phyloP scores from a whole-genome alignment of 2,888 invertebrate genomes.

The Incurvaria masculella region DNA sequence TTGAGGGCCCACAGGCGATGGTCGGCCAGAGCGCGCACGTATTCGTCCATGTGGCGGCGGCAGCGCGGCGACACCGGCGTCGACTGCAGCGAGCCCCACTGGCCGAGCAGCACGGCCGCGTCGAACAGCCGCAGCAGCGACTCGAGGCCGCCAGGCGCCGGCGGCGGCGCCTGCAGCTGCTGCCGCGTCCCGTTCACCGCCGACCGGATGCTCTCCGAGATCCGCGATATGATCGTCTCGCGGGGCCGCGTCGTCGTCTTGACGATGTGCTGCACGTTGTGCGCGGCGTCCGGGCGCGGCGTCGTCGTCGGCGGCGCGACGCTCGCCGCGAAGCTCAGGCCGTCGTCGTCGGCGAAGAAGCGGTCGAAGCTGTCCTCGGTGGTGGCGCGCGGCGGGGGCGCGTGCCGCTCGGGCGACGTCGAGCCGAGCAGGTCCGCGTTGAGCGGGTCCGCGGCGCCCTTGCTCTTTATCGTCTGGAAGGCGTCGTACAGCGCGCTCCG shows the following conservation, averaged over 20 bases:
- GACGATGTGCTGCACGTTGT: conserved; percentile 47
- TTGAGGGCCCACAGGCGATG: conserved; percentile 67
- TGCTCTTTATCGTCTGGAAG: conserved; percentile 46
- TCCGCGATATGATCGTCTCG: conserved; percentile 29
- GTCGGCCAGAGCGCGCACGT: conserved; percentile 55
- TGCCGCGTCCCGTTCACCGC: conserved; percentile 39
- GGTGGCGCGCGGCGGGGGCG: conserved; percentile 22
- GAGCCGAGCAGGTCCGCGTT: conserved; percentile 40
- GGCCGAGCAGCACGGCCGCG: conserved; percentile 50
- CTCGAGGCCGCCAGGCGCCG: conserved; percentile 33
- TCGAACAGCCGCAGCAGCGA: conserved; percentile 56
- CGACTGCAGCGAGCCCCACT: conserved; percentile 51
- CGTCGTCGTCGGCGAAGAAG: conserved; percentile 41
- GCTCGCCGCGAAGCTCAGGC: conserved; percentile 36
- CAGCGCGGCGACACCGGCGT: conserved; percentile 48
- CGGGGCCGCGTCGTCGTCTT: conserved; percentile 30
- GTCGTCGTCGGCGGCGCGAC: conserved; percentile 38
- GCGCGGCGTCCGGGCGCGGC: conserved; percentile 36
- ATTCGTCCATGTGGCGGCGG: conserved; percentile 54
- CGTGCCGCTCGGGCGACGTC: conserved; percentile 2
- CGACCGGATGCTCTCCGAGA: conserved; percentile 33
- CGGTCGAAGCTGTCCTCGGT: conserved; percentile 32
- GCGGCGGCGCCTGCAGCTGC: conserved; percentile 15
- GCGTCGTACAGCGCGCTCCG: conserved; percentile 45
- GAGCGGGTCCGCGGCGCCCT: conserved; percentile 32